Evolutionary conservation across 2,113 vertebrate species (phyloP).

Genomic region (Pseudorectes ferrugineus): DNA sequence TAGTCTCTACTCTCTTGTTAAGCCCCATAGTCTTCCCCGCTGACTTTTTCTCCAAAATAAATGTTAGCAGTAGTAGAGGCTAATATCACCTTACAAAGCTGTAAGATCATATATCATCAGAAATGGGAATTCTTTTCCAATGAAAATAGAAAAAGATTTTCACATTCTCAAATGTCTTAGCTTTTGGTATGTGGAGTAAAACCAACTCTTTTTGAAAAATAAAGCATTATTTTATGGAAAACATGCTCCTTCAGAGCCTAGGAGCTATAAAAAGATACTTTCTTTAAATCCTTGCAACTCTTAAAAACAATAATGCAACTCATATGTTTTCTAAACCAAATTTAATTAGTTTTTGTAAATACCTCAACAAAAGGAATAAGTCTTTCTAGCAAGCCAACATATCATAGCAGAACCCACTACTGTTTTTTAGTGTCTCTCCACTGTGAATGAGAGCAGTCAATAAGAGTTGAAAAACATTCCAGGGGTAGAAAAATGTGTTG

Average conservation of each 20-base stretch:
- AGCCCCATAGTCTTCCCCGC: background rate
- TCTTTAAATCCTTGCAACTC: background rate
- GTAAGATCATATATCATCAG: background rate
- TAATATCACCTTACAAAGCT: constrained; percentile 16
- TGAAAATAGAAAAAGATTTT: constrained; percentile 12
- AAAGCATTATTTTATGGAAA: constrained; percentile 26
- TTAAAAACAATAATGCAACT: background rate
- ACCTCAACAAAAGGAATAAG: background rate
- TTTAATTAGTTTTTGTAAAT: background rate
- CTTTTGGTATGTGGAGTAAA: constrained; percentile 9
- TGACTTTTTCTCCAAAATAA: constrained; percentile 7
- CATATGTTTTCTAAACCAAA: background rate
- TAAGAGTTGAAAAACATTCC: background rate
- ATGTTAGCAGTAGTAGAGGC: background rate
- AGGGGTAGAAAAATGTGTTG: background rate
- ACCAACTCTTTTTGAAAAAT: background rate
- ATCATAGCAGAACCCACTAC: background rate
- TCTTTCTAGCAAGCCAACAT: background rate
- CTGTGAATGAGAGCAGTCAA: background rate
- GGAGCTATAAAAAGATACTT: background rate
- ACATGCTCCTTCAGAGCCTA: background rate
- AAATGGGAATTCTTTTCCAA: constrained; percentile 11
- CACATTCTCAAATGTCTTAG: background rate
- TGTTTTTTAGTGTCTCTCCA: background rate
- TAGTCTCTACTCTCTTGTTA: background rate